Percentiles rank a stretch among this genome's conserved stretches.
phyloP scores from a whole-genome alignment of 2,797 vertebrate genomes.

The Distichodus sexfasciatus region DNA sequence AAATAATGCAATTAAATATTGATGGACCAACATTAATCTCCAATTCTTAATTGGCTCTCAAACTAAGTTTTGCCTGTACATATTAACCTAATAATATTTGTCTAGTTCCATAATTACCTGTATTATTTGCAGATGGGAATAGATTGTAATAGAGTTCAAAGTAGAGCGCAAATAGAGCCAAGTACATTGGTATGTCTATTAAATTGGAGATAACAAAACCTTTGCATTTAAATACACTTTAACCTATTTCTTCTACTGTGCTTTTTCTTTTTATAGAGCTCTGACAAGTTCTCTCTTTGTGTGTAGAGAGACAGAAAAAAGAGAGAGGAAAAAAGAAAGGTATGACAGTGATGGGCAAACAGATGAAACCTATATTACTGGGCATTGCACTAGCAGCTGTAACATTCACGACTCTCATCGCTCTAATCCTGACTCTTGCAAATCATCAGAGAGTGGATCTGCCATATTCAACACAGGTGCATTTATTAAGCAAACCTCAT shows the following conservation, averaged over 20 bases:
- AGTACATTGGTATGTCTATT: too few species aligned
- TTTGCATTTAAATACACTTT: too few species aligned
- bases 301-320: constrained; percentile 10
- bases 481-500: background rate
- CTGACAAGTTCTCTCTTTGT: background rate
- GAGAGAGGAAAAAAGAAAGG: too few species aligned
- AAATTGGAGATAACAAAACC: too few species aligned
- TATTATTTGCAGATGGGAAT: too few species aligned
- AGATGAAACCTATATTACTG: constrained; percentile 41
- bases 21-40: too few species aligned
- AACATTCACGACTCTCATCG: constrained; percentile 42
- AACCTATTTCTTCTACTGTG: background rate
- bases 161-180: too few species aligned
- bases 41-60: too few species aligned
- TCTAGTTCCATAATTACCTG: too few species aligned
- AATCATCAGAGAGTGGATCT: constrained; percentile 38
- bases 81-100: too few species aligned
- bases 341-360: constrained; percentile 28
- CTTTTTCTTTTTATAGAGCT: background rate
- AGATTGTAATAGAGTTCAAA: too few species aligned
- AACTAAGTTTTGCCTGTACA: too few species aligned
- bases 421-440: constrained; percentile 50
- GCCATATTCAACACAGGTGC: constrained; percentile 48
- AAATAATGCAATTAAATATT: background rate
- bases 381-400: constrained; percentile 26